Evolutionary conservation across 1,140 invertebrate genomes (phyloP).

Genomic region (Sycophila sp.): DNA sequence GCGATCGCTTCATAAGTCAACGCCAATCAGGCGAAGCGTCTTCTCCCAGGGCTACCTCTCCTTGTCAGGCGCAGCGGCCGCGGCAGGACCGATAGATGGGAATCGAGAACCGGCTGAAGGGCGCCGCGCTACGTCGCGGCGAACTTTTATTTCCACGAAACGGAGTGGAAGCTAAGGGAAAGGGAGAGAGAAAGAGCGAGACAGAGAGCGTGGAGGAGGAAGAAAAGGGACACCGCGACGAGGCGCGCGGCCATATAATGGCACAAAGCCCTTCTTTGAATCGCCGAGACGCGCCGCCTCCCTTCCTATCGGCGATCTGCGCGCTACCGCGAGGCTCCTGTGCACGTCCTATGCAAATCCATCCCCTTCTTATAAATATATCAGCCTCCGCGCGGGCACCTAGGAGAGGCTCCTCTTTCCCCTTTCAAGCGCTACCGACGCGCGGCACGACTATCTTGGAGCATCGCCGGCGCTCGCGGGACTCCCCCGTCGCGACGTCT

Average conservation of each 20-base stretch:
- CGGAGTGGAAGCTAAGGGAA: slow-evolving; percentile 20
- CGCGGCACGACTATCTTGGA: neutral
- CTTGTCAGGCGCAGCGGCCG: slow-evolving; percentile 28
- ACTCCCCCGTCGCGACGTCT: slow-evolving; percentile 16
- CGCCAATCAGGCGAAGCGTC: slow-evolving; percentile 49
- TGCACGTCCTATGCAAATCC: slow-evolving; percentile 66
- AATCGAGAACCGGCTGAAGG: slow-evolving; percentile 25
- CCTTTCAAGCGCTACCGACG: neutral
- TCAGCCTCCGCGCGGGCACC: slow-evolving; percentile 59
- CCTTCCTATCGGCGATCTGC: slow-evolving; percentile 64
- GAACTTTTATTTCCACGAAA: slow-evolving; percentile 31
- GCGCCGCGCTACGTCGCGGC: neutral
- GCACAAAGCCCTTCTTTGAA: slow-evolving; percentile 67
- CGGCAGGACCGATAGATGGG: slow-evolving; percentile 39
- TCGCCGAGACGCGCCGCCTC: slow-evolving; percentile 55
- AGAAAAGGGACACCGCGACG: neutral
- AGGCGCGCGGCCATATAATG: slow-evolving; percentile 59
- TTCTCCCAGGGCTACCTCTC: neutral
- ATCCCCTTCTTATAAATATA: slow-evolving; percentile 66
- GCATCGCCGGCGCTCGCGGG: neutral
- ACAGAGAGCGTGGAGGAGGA: slow-evolving; percentile 10
- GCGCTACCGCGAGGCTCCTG: slow-evolving; percentile 18
- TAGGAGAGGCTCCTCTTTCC: slow-evolving; percentile 41
- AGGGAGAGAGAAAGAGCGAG: slow-evolving; percentile 13
- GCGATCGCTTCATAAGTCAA: slow-evolving; percentile 60